Percentiles rank a stretch among this genome's conserved stretches.
Conservation (phyloP, 2,888 invertebrate genomes). For the Teleiodes luculella region DNA sequence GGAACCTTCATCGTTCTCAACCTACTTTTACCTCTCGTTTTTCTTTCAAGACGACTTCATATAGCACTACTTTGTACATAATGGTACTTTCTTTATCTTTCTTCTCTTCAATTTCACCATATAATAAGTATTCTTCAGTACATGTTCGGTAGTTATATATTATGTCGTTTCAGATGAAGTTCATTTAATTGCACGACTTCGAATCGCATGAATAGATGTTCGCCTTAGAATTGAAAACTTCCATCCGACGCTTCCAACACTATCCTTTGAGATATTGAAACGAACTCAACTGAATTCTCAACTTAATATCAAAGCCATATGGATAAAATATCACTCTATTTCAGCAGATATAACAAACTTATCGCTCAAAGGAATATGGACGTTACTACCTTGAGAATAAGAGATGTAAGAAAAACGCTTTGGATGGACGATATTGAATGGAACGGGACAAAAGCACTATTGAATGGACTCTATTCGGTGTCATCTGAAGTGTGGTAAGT, state of each 20-base stretch:
- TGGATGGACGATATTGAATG: neutral
- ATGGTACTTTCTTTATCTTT: too few species aligned
- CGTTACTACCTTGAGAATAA: neutral
- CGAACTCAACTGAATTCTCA: neutral
- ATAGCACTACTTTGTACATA: too few species aligned
- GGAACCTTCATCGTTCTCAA: too few species aligned
- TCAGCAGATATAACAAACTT: neutral
- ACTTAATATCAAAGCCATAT: neutral
- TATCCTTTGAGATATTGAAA: constrained; percentile 1
- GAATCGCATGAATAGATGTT: too few species aligned
- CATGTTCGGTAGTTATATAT: too few species aligned
- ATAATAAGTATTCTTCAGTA: too few species aligned
- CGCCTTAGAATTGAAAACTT: neutral
- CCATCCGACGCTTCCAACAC: neutral
- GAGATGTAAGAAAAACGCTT: neutral
- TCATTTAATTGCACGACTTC: too few species aligned
- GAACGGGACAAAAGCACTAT: neutral
- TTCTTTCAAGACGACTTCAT: too few species aligned
- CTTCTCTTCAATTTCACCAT: too few species aligned
- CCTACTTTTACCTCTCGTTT: too few species aligned
- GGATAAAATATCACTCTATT: constrained; percentile 1
- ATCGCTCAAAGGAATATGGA: neutral
- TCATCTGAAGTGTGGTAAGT: constrained; percentile 1
- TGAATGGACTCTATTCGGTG: constrained; percentile 3
- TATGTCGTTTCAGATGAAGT: too few species aligned